Evolutionary conservation across 2,113 vertebrate species (phyloP).

Genomic region (Seriola aureovittata): DNA sequence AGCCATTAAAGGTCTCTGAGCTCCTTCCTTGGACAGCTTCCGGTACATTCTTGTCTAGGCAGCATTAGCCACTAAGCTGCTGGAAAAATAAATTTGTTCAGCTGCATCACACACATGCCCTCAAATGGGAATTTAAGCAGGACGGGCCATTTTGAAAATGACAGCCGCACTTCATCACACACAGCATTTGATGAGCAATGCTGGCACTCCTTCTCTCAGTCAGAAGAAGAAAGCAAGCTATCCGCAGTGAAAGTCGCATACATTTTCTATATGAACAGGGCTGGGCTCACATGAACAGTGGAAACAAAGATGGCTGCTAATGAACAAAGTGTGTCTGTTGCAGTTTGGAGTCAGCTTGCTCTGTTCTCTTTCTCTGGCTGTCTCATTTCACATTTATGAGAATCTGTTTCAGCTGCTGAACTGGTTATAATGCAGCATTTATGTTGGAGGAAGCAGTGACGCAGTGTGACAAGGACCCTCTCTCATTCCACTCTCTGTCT

Average conservation of each 20-base stretch:
- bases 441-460: constrained; percentile 36
- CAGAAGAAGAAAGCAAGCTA: constrained; percentile 49
- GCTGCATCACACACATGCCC: constrained; percentile 18
- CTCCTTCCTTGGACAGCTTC: constrained; percentile 61
- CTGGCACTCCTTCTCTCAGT: constrained; percentile 25
- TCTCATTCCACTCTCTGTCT: constrained; percentile 6
- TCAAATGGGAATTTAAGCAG: constrained; percentile 52
- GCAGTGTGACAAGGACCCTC: constrained; percentile 1
- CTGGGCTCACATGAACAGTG: constrained; percentile 5
- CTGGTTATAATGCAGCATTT: constrained; percentile 52
- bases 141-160: constrained; percentile 45
- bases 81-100: constrained; percentile 72
- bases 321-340: constrained; percentile 44
- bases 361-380: constrained; percentile 40
- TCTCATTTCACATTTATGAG: constrained; percentile 70
- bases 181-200: constrained; percentile 43
- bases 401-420: constrained; percentile 51
- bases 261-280: constrained; percentile 6
- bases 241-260: constrained; percentile 29
- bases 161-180: constrained; percentile 41
- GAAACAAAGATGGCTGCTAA: constrained; percentile 40
- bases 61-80: constrained; percentile 62
- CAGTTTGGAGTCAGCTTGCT: constrained; percentile 34
- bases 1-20: constrained; percentile 42
- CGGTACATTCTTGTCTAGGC: constrained; percentile 38